These are phyloP conservation scores for Hyla sarda DNA, from an alignment of 2,113 vertebrate genomes.

Conservation along the genomic window DNA sequence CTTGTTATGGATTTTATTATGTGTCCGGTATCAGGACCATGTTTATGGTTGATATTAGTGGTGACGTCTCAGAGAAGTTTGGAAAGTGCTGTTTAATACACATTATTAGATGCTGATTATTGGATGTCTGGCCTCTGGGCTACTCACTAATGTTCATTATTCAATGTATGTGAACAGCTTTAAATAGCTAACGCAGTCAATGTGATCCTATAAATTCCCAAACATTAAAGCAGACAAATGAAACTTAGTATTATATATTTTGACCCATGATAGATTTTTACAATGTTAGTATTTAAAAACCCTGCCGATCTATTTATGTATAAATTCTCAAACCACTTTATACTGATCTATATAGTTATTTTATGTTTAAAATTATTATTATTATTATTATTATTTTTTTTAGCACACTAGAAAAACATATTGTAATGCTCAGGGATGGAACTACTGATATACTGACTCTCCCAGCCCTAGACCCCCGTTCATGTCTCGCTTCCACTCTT, in stretches of 20 bases:
- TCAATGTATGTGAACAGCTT: background rate
- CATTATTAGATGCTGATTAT: constrained; percentile 51
- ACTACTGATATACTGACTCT: too few species aligned
- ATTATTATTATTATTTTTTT: too few species aligned
- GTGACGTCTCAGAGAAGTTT: constrained; percentile 13
- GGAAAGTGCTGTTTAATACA: constrained; percentile 33
- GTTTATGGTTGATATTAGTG: constrained; percentile 46
- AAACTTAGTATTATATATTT: background rate
- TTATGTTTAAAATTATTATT: too few species aligned
- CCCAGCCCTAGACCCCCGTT: too few species aligned
- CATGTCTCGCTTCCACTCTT: too few species aligned
- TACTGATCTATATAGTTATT: too few species aligned
- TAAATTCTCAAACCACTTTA: too few species aligned
- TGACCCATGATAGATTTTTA: background rate
- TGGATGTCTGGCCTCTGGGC: background rate
- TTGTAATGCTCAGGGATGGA: too few species aligned
- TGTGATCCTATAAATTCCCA: too few species aligned
- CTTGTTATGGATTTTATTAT: constrained; percentile 26
- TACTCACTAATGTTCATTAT: constrained; percentile 39
- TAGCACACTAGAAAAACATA: too few species aligned
- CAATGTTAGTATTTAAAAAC: too few species aligned
- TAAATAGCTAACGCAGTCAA: constrained; percentile 4
- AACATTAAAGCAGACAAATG: background rate
- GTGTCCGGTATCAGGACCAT: constrained; percentile 10
- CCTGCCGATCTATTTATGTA: too few species aligned